phyloP scores from a whole-genome alignment of 2,888 invertebrate genomes.

The Drosophila testacea region DNA sequence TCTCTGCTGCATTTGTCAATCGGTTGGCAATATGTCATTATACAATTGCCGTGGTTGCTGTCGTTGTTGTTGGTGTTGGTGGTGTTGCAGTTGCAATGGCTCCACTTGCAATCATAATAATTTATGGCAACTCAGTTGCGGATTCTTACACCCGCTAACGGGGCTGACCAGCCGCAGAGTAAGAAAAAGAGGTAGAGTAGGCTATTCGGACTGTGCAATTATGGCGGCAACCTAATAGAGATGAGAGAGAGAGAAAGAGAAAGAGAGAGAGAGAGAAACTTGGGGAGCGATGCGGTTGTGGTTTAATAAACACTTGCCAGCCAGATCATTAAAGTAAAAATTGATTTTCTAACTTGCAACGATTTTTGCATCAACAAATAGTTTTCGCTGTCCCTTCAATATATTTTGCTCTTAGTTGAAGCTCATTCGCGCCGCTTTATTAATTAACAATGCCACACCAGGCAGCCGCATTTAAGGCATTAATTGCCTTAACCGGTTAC shows the following conservation, averaged over 20 bases:
- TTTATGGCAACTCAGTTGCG: conserved; percentile 82
- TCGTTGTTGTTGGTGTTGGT: conserved; percentile 34
- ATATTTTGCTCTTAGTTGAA: conserved; percentile 18
- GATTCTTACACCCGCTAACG: conserved; percentile 59
- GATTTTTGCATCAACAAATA: conserved; percentile 81
- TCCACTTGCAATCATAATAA: conserved; percentile 82
- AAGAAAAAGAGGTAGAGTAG: not conserved
- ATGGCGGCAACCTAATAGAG: conserved; percentile 36
- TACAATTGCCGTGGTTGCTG: conserved; percentile 79
- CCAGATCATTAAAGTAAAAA: conserved; percentile 80
- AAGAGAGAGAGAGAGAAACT: not conserved
- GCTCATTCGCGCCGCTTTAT: conserved; percentile 66
- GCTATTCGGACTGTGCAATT: conserved; percentile 56
- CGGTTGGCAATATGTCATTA: conserved; percentile 82
- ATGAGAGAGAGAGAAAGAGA: not conserved
- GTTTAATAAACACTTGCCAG: conserved; percentile 72
- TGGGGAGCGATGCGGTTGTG: conserved; percentile 22
- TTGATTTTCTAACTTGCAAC: conserved; percentile 79
- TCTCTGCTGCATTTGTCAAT: conserved; percentile 68
- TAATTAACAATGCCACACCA: conserved; percentile 81
- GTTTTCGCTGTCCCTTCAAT: conserved; percentile 23
- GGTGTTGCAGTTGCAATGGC: conserved; percentile 22
- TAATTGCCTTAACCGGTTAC: conserved; percentile 73
- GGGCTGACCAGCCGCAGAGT: conserved; percentile 3
- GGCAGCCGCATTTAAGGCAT: conserved; percentile 76